These are phyloP conservation scores for Dolichoris vasculosae DNA, from an alignment of 1,140 invertebrate genomes.

Conservation along the genomic window DNA sequence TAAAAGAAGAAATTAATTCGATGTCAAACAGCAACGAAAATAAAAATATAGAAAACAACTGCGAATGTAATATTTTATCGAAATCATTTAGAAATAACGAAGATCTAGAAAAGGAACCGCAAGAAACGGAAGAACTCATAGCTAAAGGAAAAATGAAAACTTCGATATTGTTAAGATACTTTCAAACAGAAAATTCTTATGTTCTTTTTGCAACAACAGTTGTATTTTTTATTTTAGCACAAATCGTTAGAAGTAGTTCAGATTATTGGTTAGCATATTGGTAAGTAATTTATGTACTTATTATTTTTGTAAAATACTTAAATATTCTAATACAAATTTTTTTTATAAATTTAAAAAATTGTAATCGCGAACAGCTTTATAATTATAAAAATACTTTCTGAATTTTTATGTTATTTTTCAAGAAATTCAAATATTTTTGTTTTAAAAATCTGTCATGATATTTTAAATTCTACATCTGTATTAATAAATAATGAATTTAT, in stretches of 20 bases:
- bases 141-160: conserved; percentile 76
- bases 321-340: too few relatives aligned
- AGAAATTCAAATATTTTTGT: too few relatives aligned
- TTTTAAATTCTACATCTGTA: too few relatives aligned
- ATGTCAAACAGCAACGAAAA: conserved; percentile 14
- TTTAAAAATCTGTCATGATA: too few relatives aligned
- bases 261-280: conserved; percentile 79
- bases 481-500: too few relatives aligned
- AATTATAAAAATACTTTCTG: too few relatives aligned
- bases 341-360: too few relatives aligned
- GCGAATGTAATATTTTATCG: neutral
- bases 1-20: conserved; percentile 49
- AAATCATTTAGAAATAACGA: neutral
- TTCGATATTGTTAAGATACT: conserved; percentile 74
- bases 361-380: too few relatives aligned
- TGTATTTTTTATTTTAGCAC: conserved; percentile 71
- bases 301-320: too few relatives aligned
- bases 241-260: conserved; percentile 73
- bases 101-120: conserved; percentile 62
- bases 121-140: conserved; percentile 77
- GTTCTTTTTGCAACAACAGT: conserved; percentile 69
- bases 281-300: conserved; percentile 29
- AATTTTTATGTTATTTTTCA: too few relatives aligned
- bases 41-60: neutral
- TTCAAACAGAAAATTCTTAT: conserved; percentile 75